Evolutionary conservation across 2,888 invertebrate species (phyloP).

Genomic region (Amiota mariae): DNA sequence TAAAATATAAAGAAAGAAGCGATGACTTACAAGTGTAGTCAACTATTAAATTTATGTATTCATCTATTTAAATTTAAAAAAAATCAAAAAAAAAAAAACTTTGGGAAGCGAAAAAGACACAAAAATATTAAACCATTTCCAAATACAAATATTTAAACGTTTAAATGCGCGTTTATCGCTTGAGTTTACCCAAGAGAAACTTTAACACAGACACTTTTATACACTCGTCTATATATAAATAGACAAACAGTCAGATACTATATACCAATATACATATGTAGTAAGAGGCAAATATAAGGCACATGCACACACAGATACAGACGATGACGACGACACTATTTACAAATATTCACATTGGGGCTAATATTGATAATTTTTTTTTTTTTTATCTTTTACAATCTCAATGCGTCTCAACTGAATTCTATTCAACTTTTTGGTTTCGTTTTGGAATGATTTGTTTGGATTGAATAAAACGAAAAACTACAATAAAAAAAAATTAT

Average conservation of each 20-base stretch:
- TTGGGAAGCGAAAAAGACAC: too few species aligned
- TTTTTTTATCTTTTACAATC: not conserved
- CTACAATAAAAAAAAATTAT: too few species aligned
- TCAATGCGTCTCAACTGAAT: not conserved
- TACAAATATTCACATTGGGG: conserved; percentile 2
- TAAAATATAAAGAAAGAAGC: too few species aligned
- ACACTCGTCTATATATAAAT: not conserved
- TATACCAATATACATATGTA: not conserved
- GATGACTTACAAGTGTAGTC: too few species aligned
- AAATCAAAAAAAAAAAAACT: too few species aligned
- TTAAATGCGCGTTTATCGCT: not conserved
- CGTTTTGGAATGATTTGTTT: too few species aligned
- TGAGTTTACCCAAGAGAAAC: not conserved
- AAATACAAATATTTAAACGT: not conserved
- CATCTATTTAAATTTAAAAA: too few species aligned
- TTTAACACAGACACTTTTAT: not conserved
- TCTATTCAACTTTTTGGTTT: not conserved
- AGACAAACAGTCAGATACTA: not conserved
- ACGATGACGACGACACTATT: not conserved
- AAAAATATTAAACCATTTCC: too few species aligned
- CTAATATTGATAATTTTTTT: not conserved
- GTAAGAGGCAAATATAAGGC: not conserved
- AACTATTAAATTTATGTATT: not conserved
- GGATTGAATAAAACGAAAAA: too few species aligned
- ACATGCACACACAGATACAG: not conserved